These are phyloP conservation scores for Protodeltote pygarga DNA, from an alignment of 2,888 invertebrate genomes.

Conservation along the genomic window DNA sequence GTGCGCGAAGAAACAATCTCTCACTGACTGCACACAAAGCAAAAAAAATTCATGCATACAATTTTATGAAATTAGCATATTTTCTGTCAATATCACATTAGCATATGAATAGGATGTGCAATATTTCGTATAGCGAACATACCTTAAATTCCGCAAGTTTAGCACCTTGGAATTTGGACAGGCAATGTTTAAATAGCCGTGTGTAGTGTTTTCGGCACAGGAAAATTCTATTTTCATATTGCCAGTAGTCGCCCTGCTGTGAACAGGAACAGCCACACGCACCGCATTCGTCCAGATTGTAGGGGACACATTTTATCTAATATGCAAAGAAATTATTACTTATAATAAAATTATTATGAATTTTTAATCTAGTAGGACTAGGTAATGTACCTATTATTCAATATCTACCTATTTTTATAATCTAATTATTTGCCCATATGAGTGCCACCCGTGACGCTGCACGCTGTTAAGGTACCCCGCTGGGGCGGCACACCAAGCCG, in stretches of 20 bases:
- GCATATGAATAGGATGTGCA: too few species aligned
- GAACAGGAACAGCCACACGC: slow-evolving; percentile 79
- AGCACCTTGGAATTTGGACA: slow-evolving; percentile 76
- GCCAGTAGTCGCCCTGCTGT: slow-evolving; percentile 87
- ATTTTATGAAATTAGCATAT: neutral
- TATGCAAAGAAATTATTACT: slow-evolving; percentile 1
- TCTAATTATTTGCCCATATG: too few species aligned
- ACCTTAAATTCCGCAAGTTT: slow-evolving; percentile 82
- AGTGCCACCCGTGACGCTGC: too few species aligned
- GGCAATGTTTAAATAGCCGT: slow-evolving; percentile 73
- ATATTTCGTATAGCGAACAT: slow-evolving; percentile 3
- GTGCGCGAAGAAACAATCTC: slow-evolving; percentile 84
- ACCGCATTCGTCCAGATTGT: slow-evolving; percentile 80
- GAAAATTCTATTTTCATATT: slow-evolving; percentile 80
- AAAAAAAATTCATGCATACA: neutral
- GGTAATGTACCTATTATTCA: too few species aligned
- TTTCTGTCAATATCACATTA: neutral
- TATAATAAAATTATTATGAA: too few species aligned
- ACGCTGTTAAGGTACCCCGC: too few species aligned
- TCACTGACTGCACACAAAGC: slow-evolving; percentile 77
- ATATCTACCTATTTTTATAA: too few species aligned
- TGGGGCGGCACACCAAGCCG: too few species aligned
- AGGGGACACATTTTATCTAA: slow-evolving; percentile 84
- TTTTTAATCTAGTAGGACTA: too few species aligned
- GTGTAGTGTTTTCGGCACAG: slow-evolving; percentile 79